Conservation (phyloP, 1,140 invertebrate species). For the Gerris buenoi region DNA sequence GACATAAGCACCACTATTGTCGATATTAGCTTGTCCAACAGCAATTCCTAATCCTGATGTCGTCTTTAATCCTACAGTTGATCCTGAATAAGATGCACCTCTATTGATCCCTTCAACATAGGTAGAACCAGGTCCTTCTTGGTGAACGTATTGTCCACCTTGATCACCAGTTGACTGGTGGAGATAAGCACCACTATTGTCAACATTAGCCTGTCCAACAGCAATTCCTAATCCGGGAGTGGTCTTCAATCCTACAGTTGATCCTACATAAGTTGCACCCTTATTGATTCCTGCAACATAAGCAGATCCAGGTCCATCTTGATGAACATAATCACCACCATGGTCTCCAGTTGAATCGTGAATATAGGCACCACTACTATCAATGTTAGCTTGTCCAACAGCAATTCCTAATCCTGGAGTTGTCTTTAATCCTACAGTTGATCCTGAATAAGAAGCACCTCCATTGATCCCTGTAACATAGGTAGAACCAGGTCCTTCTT, state of each 20-base stretch:
- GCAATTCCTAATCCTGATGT: background rate
- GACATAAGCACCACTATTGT: slow-evolving; percentile 30
- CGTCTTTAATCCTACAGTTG: background rate
- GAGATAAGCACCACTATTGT: slow-evolving; percentile 28
- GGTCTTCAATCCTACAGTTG: background rate
- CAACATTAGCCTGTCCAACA: background rate
- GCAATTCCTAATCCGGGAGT: background rate
- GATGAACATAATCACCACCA: slow-evolving; percentile 26
- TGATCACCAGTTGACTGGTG: slow-evolving; percentile 20
- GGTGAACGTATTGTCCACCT: slow-evolving; percentile 26
- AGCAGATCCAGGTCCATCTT: background rate
- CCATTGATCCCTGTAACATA: background rate
- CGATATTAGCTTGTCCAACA: slow-evolving; percentile 14
- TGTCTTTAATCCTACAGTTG: background rate
- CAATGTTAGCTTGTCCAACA: slow-evolving; percentile 4
- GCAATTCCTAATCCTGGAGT: background rate
- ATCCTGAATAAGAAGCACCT: background rate
- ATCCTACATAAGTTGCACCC: background rate
- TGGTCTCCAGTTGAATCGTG: slow-evolving; percentile 25
- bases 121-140: background rate
- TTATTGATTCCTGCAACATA: background rate
- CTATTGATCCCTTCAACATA: background rate
- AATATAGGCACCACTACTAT: slow-evolving; percentile 22
- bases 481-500: slow-evolving; percentile 20
- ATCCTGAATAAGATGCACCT: background rate